phyloP scores from a whole-genome alignment of 2,113 vertebrate species.

The Elephas maximus region DNA sequence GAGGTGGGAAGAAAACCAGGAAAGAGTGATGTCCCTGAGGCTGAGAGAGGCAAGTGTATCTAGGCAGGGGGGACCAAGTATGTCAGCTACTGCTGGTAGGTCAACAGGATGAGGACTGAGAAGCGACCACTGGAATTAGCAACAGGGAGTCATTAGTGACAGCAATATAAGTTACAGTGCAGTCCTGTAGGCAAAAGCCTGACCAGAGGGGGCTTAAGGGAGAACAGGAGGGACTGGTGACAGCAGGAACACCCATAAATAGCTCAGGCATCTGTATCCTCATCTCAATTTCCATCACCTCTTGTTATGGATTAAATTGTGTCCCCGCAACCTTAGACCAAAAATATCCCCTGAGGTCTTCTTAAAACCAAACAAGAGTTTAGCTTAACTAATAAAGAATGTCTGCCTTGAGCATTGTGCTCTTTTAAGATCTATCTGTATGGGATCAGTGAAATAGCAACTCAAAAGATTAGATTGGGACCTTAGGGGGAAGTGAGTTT shows the following conservation, averaged over 20 bases:
- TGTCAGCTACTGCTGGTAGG: not conserved
- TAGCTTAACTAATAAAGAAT: not conserved
- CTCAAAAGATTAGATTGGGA: not conserved
- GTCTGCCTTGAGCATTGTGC: too few relatives aligned
- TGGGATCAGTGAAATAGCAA: not conserved
- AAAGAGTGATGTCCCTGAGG: not conserved
- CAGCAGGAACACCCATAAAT: too few relatives aligned
- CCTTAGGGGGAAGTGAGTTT: not conserved
- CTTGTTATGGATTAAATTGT: not conserved
- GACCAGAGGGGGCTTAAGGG: too few relatives aligned
- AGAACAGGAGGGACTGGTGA: not conserved
- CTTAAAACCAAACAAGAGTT: not conserved
- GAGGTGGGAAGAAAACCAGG: not conserved
- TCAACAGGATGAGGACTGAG: not conserved
- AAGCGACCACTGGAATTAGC: not conserved
- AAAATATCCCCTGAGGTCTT: not conserved
- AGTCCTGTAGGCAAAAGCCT: not conserved
- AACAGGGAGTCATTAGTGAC: fast-evolving
- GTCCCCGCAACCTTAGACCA: not conserved
- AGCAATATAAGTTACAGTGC: not conserved
- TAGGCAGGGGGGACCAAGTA: fast-evolving
- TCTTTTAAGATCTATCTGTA: not conserved
- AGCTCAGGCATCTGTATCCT: not conserved
- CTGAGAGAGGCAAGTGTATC: fast-evolving
- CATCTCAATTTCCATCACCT: fast-evolving